Evolutionary conservation across 1,140 invertebrate species (phyloP).

Genomic region (Pinna nobilis): DNA sequence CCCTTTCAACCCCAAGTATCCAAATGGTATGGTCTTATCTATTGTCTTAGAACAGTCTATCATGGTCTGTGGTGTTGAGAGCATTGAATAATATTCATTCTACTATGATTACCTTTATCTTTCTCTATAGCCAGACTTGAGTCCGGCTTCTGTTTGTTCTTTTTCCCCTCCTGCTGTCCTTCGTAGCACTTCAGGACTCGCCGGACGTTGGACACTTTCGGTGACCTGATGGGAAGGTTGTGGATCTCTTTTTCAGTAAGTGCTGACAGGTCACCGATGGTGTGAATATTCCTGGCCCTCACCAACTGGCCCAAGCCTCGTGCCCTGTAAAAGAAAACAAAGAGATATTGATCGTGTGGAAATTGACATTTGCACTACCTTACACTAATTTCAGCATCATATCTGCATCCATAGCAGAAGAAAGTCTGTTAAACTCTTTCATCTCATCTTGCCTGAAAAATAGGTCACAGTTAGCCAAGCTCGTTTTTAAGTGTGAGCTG

Average conservation of each 20-base stretch:
- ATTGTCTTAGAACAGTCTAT: too few species aligned
- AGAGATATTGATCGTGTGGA: too few species aligned
- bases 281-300: conserved; percentile 61
- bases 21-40: too few species aligned
- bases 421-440: not conserved
- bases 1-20: not conserved
- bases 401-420: too few species aligned
- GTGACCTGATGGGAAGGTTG: conserved; percentile 63
- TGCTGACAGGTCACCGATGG: conserved; percentile 63
- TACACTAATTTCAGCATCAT: not conserved
- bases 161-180: conserved; percentile 11
- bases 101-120: not conserved
- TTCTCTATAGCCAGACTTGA: not conserved
- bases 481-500: too few species aligned
- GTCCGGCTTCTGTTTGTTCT: too few species aligned
- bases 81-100: not conserved
- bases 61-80: too few species aligned
- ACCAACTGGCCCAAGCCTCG: conserved; percentile 65
- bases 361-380: not conserved
- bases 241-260: conserved; percentile 66
- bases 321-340: conserved; percentile 51
- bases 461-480: too few species aligned
- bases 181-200: conserved; percentile 53
- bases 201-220: conserved; percentile 57
- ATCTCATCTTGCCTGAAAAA: too few species aligned